These are phyloP conservation scores for Sicus ferrugineus DNA, from an alignment of 2,888 invertebrate species.

Conservation along the genomic window DNA sequence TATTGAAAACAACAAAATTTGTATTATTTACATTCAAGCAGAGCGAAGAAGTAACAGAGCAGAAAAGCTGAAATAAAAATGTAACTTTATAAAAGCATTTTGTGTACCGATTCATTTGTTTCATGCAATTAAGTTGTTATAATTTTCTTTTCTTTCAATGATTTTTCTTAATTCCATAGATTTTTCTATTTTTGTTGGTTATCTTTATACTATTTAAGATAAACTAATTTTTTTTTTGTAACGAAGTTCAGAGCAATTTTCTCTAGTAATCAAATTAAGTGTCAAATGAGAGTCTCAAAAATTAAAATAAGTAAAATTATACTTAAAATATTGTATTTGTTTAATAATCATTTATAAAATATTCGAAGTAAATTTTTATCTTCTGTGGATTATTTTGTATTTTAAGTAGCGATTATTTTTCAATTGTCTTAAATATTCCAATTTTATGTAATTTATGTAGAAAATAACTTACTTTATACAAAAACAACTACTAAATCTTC, in stretches of 20 bases:
- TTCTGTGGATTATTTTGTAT: not conserved
- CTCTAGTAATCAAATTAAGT: not conserved
- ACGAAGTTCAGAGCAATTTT: not conserved
- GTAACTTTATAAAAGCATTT: constrained; percentile 9
- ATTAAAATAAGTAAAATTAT: too few species aligned
- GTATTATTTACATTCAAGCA: constrained; percentile 23
- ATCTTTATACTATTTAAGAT: not conserved
- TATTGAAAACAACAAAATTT: constrained; percentile 15
- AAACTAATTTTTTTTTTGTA: not conserved
- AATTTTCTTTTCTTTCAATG: constrained; percentile 4
- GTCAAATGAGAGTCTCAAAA: not conserved
- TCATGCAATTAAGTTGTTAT: not conserved
- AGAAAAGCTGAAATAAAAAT: not conserved
- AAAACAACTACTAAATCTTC: constrained; percentile 14
- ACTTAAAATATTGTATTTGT: too few species aligned
- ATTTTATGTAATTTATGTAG: too few species aligned
- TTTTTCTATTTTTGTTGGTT: not conserved
- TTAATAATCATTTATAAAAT: too few species aligned
- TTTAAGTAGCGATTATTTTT: not conserved
- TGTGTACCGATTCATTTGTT: too few species aligned
- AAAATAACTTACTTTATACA: too few species aligned
- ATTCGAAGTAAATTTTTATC: not conserved
- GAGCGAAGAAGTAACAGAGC: too few species aligned
- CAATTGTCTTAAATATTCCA: too few species aligned
- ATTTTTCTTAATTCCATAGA: not conserved